Evolutionary conservation across 2,113 vertebrate genomes (phyloP).

Genomic region (Lagopus muta): DNA sequence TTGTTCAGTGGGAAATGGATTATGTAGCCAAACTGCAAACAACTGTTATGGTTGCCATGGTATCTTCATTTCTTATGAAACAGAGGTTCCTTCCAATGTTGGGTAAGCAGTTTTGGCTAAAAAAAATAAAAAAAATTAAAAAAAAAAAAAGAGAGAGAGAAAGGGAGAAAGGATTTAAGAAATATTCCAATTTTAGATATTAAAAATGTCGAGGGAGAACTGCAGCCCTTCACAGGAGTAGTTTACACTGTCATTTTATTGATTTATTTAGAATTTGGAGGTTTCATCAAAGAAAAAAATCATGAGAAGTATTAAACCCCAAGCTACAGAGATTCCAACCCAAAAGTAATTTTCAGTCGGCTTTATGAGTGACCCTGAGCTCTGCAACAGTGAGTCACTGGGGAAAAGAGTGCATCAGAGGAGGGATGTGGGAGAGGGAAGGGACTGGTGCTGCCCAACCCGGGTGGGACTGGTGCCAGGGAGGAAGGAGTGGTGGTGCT

Average conservation of each 20-base stretch:
- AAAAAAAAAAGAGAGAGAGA: background rate
- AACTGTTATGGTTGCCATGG: constrained; percentile 44
- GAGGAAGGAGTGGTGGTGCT: accelerated
- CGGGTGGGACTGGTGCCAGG: accelerated
- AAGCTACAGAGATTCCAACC: background rate
- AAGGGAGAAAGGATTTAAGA: background rate
- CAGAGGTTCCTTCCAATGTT: background rate
- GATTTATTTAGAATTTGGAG: background rate
- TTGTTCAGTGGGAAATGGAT: constrained; percentile 16
- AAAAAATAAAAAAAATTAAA: background rate
- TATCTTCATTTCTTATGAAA: constrained; percentile 35
- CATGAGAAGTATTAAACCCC: background rate
- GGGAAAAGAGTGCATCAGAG: background rate
- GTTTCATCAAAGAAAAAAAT: background rate
- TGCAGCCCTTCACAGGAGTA: background rate
- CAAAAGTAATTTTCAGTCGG: background rate
- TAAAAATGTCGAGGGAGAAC: background rate
- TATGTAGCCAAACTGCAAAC: constrained; percentile 49
- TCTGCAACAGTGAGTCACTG: background rate
- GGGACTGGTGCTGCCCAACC: background rate
- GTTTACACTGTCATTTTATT: background rate
- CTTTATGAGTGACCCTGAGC: background rate
- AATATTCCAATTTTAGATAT: background rate
- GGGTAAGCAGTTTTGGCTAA: background rate
- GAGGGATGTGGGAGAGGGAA: background rate